Base-by-base conservation (phyloP, 2,888 invertebrate genomes). In the Deilephila elpenor region DNA sequence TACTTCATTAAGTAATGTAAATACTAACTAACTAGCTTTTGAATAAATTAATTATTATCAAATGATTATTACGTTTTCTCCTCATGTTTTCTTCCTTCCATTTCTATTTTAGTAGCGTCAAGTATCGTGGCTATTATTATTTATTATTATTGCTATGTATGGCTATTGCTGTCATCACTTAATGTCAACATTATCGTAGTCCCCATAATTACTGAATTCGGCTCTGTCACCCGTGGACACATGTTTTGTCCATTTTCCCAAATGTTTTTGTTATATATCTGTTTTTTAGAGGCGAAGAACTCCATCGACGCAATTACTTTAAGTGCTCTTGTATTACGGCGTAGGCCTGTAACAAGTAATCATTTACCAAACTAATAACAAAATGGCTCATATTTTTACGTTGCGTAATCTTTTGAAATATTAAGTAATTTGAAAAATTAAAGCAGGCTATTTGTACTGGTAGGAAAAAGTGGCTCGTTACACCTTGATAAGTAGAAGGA, bases 241-340 rank as follows among this genome's bases (percentile, higher is more conserved):
- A 51, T 67, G 51, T 51, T 34, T 44, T 44, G 20, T 25, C 14
- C 44, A 44, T 64, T 67, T 51, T 25, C 67, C 44, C 17, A 67
- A 44, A 67, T 34, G 20, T 34, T 64, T 64, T 64, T 37, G 44
- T 44, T 67, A 51, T 51, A 67, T 51, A 51, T 67, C 37, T 62
- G 62, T 67, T 67, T 67, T 67, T 67, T 25, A 8, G 5, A 17
- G 14, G 67, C 51, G 5, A 67, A 67, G 51, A 51, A 51, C 44
- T 14, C 51, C 44, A 64, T 64, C 20, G 44, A 56, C 20, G 11
- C 64, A 67, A 67, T 67, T 67, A 67, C 67, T 20, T 67, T 67
- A 25, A 67, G 67, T 67, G 67, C 37, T 5, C 25, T 51, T 25
- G 6, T 6, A 25, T 51, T 51, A 67, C 25, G 37, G 20, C 44